Percentiles rank a stretch among this genome's conserved stretches.
phyloP scores from a whole-genome alignment of 2,888 invertebrate species.

The Nemapogon koenigi region DNA sequence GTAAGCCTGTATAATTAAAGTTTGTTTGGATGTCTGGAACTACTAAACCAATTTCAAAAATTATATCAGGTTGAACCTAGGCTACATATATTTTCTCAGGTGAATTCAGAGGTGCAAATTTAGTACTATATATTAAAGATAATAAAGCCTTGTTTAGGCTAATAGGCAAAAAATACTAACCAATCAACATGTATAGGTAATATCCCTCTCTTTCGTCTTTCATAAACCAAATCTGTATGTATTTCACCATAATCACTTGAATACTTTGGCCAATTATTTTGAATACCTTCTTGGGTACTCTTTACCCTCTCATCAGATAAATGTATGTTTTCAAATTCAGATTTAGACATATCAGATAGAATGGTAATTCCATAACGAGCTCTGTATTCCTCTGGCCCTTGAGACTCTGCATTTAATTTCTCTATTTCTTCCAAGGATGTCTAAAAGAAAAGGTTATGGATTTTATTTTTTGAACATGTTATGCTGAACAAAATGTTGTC shows the following conservation, averaged over 20 bases:
- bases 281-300: conserved; percentile 18
- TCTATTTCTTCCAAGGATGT: conserved; percentile 54
- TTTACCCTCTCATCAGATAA: conserved; percentile 41
- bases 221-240: conserved; percentile 12
- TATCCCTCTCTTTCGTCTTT: conserved; percentile 32
- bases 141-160: too few relatives aligned
- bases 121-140: too few relatives aligned
- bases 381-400: conserved; percentile 36
- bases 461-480: too few relatives aligned
- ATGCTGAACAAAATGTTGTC: too few relatives aligned
- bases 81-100: too few relatives aligned
- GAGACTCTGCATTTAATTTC: conserved; percentile 42
- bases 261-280: neutral
- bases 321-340: conserved; percentile 62
- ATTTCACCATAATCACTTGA: neutral
- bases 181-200: conserved; percentile 63
- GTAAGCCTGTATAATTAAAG: too few relatives aligned
- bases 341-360: conserved; percentile 68
- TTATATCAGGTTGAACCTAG: too few relatives aligned
- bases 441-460: conserved; percentile 35
- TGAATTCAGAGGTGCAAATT: too few relatives aligned
- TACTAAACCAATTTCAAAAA: too few relatives aligned
- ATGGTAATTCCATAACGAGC: conserved; percentile 67
- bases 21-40: too few relatives aligned
- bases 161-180: conserved; percentile 49